phyloP scores from a whole-genome alignment of 2,113 vertebrate genomes.

The Saimiri boliviensis region DNA sequence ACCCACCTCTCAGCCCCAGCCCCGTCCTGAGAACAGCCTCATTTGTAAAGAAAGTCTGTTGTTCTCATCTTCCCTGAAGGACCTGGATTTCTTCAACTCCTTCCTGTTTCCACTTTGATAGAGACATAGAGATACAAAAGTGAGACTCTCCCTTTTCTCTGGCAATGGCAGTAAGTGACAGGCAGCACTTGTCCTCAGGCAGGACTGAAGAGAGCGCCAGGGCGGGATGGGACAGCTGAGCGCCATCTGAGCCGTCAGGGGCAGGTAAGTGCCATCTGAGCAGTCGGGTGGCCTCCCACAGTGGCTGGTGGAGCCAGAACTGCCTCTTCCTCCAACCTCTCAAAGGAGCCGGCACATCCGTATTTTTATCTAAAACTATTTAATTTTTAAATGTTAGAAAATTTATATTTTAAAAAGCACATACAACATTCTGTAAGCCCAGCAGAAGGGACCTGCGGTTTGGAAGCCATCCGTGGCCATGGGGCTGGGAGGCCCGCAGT shows the following conservation, averaged over 20 bases:
- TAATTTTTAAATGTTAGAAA: neutral
- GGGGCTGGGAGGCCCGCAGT: too few relatives aligned
- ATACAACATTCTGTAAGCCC: neutral
- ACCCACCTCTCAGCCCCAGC: neutral
- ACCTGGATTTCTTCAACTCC: accelerated
- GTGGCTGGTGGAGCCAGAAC: neutral
- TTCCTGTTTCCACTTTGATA: neutral
- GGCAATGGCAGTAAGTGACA: neutral
- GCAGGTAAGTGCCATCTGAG: too few relatives aligned
- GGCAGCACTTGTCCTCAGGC: neutral
- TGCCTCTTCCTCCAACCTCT: accelerated
- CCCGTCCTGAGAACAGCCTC: neutral
- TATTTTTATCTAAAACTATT: neutral
- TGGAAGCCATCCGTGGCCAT: neutral
- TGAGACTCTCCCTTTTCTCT: too few relatives aligned
- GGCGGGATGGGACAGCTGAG: accelerated
- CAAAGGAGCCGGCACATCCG: neutral
- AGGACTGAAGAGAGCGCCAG: accelerated
- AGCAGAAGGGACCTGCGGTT: accelerated
- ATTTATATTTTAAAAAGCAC: neutral
- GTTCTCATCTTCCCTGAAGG: neutral
- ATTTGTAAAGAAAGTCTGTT: neutral
- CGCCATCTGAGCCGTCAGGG: neutral
- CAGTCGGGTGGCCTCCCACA: accelerated
- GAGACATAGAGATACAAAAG: accelerated